Percentiles rank a stretch among this genome's conserved stretches.
phyloP scores from a whole-genome alignment of 2,888 invertebrate genomes.

The Diplazon laetatorius region DNA sequence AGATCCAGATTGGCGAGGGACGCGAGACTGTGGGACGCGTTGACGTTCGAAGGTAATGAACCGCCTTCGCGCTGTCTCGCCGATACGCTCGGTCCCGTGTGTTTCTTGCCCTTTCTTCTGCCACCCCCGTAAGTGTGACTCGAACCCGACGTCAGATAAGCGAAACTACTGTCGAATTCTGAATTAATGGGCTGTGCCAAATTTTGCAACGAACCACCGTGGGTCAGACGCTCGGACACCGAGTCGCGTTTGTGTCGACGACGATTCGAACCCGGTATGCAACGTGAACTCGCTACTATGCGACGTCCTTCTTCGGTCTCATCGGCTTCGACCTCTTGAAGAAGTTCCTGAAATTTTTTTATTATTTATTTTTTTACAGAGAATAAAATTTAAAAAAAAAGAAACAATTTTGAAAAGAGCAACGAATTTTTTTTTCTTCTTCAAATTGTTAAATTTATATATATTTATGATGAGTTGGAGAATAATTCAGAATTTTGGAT shows the following conservation, averaged over 20 bases:
- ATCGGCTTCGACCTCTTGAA: constrained; percentile 90
- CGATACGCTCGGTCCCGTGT: constrained; percentile 80
- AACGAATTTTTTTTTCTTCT: too few species aligned
- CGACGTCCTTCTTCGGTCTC: constrained; percentile 84
- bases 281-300: constrained; percentile 79
- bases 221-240: constrained; percentile 84
- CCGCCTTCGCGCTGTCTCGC: constrained; percentile 87
- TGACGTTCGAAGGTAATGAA: constrained; percentile 85
- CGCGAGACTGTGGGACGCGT: constrained; percentile 82
- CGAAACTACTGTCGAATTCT: constrained; percentile 79
- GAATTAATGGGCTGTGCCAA: constrained; percentile 83
- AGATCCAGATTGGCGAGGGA: constrained; percentile 79
- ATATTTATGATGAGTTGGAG: too few species aligned
- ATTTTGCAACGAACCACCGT: constrained; percentile 85
- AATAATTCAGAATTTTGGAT: too few species aligned
- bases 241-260: constrained; percentile 82
- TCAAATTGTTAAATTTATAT: too few species aligned
- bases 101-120: constrained; percentile 77
- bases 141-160: constrained; percentile 77
- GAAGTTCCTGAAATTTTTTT: constrained; percentile 85
- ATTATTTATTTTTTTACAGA: neutral
- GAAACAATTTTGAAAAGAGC: too few species aligned
- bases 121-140: constrained; percentile 79
- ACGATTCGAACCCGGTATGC: constrained; percentile 80
- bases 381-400: constrained; percentile 2